phyloP scores from a whole-genome alignment of 2,113 vertebrate species.

The Tenebrosternarchus preto region DNA sequence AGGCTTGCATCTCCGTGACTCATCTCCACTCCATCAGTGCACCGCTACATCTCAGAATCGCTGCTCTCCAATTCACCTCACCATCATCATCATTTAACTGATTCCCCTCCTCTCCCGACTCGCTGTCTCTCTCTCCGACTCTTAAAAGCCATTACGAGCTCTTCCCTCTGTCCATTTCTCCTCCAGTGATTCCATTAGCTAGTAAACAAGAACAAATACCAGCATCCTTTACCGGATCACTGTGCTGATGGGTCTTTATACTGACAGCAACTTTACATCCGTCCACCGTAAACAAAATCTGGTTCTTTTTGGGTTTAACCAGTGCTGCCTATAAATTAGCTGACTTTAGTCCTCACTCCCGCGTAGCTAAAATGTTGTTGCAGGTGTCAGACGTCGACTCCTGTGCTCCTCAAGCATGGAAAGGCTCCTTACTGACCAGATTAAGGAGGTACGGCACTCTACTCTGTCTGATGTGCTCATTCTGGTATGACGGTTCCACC shows the following conservation, averaged over 20 bases:
- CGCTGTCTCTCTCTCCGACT: constrained; percentile 24
- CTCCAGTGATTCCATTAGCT: constrained; percentile 45
- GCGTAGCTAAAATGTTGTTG: background rate
- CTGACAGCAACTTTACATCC: background rate
- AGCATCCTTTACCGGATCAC: constrained; percentile 22
- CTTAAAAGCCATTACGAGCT: constrained; percentile 28
- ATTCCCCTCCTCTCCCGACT: background rate
- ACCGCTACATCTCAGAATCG: background rate
- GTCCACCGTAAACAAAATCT: background rate
- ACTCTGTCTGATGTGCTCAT: background rate
- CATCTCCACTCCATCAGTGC: constrained; percentile 11
- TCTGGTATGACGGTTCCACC: background rate
- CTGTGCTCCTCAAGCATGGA: background rate
- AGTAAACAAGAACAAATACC: constrained; percentile 33
- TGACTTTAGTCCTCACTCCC: background rate
- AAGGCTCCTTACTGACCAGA: constrained; percentile 7
- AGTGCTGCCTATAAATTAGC: background rate
- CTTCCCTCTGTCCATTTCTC: constrained; percentile 30
- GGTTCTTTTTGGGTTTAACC: background rate
- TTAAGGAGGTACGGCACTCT: background rate
- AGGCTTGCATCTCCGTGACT: background rate
- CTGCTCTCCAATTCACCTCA: background rate
- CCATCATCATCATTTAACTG: background rate
- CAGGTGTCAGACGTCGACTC: background rate
- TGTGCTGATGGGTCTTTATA: background rate